phyloP scores from a whole-genome alignment of 2,888 invertebrate genomes.

The Autographa pulchrina region DNA sequence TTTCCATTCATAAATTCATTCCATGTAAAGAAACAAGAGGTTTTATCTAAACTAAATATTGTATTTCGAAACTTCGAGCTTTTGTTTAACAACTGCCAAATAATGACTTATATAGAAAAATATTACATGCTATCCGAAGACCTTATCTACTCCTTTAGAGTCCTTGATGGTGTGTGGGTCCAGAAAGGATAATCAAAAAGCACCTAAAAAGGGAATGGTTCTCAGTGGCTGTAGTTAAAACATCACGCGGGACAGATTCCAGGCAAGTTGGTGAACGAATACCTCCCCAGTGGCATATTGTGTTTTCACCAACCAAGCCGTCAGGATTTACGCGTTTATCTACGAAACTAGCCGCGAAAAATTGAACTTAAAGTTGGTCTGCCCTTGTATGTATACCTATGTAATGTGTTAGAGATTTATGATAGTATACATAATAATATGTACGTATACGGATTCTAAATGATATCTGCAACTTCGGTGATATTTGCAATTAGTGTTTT shows the following conservation, averaged over 20 bases:
- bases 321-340: slow-evolving; percentile 51
- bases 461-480: too few relatives aligned
- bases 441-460: too few relatives aligned
- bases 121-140: too few relatives aligned
- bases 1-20: too few relatives aligned
- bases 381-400: slow-evolving; percentile 13
- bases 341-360: slow-evolving; percentile 24
- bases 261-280: slow-evolving; percentile 62
- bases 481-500: too few relatives aligned
- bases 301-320: slow-evolving; percentile 39
- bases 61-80: too few relatives aligned
- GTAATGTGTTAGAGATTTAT: neutral
- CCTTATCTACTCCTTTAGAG: neutral
- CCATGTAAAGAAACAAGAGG: too few relatives aligned
- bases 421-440: too few relatives aligned
- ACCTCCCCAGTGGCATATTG: slow-evolving; percentile 61
- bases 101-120: too few relatives aligned
- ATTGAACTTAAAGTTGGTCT: slow-evolving; percentile 7
- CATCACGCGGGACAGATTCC: slow-evolving; percentile 44
- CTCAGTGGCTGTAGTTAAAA: slow-evolving; percentile 43
- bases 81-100: too few relatives aligned
- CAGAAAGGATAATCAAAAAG: slow-evolving; percentile 10
- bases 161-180: neutral
- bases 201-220: slow-evolving; percentile 25
- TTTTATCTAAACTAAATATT: too few relatives aligned